phyloP scores from a whole-genome alignment of 2,113 vertebrate species.

The Colinus virginianus region DNA sequence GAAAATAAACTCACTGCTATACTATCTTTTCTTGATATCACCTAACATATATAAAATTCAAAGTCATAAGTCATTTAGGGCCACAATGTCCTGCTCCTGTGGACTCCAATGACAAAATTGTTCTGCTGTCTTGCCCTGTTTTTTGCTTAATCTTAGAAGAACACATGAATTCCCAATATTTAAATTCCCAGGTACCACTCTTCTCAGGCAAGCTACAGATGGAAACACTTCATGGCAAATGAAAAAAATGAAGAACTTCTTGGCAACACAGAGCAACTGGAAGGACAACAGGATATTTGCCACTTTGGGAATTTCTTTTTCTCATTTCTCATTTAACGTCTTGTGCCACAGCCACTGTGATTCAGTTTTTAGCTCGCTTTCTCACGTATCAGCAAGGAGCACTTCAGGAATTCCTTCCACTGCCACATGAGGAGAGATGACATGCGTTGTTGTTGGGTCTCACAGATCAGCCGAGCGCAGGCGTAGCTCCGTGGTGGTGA shows the following conservation, averaged over 20 bases:
- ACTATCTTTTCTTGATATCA: background rate
- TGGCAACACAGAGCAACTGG: background rate
- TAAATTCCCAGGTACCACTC: background rate
- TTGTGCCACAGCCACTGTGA: accelerated
- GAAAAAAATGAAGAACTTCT: background rate
- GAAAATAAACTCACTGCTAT: background rate
- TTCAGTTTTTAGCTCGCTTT: background rate
- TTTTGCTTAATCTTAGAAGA: background rate
- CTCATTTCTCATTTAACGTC: background rate
- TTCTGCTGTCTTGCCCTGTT: background rate
- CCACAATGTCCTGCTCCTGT: background rate
- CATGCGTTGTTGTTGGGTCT: accelerated
- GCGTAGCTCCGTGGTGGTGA: constrained; percentile 88
- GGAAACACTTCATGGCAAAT: background rate
- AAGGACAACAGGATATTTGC: background rate
- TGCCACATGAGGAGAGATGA: accelerated
- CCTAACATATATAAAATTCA: background rate
- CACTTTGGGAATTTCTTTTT: background rate
- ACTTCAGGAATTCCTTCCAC: background rate
- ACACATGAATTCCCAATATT: background rate
- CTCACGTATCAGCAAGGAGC: background rate
- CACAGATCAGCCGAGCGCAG: constrained; percentile 80
- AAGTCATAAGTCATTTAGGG: background rate
- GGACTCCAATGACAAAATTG: background rate
- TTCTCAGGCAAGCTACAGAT: background rate